phyloP scores from a whole-genome alignment of 2,113 vertebrate species.

The Laticauda laticaudata region DNA sequence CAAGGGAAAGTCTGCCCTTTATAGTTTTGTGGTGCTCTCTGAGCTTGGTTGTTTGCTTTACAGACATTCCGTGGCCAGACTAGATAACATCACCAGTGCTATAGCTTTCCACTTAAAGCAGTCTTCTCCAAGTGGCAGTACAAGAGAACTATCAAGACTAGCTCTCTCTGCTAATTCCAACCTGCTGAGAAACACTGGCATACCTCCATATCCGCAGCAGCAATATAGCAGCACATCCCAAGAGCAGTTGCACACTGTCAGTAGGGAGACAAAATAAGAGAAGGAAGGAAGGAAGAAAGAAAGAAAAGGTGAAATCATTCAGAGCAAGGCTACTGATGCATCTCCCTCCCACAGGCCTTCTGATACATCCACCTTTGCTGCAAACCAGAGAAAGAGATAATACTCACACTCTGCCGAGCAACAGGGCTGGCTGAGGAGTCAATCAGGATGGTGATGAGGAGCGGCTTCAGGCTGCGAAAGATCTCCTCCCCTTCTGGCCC shows the following conservation, averaged over 20 bases:
- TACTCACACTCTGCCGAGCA: slow-evolving; percentile 88
- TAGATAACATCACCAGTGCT: not conserved
- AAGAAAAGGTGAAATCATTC: not conserved
- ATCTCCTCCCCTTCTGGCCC: slow-evolving; percentile 84
- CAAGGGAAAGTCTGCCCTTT: not conserved
- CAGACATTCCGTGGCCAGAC: not conserved
- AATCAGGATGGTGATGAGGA: slow-evolving; percentile 79
- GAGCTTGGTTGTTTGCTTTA: not conserved
- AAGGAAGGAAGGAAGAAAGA: not conserved
- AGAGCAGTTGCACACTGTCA: slow-evolving; percentile 86
- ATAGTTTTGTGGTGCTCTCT: not conserved
- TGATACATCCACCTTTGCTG: not conserved
- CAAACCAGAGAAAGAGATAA: not conserved
- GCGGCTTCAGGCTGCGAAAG: slow-evolving; percentile 80
- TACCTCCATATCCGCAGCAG: slow-evolving; percentile 88
- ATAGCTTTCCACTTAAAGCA: not conserved
- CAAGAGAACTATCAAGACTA: not conserved
- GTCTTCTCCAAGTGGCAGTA: not conserved
- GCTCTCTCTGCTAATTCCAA: not conserved
- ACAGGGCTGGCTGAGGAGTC: slow-evolving; percentile 77
- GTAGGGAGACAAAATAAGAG: slow-evolving; percentile 2
- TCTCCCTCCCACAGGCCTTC: not conserved
- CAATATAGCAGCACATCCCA: slow-evolving; percentile 91
- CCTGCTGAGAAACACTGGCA: not conserved
- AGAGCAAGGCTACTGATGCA: not conserved